phyloP scores from a whole-genome alignment of 2,797 vertebrate species.

The Natrix natrix region DNA sequence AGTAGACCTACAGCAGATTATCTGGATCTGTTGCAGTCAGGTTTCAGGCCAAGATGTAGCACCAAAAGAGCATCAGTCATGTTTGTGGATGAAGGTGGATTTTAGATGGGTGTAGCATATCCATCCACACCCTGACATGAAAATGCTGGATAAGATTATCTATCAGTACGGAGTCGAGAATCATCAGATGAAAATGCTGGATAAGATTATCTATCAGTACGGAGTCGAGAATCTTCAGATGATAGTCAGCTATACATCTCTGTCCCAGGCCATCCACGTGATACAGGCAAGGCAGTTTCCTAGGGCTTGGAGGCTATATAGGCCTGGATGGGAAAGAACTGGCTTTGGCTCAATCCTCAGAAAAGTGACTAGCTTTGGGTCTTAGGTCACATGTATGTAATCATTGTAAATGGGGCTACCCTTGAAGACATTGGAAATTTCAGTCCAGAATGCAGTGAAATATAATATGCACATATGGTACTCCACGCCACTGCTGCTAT shows the following conservation, averaged over 20 bases:
- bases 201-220: background rate
- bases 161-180: background rate
- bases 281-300: background rate
- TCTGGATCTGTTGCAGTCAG: background rate
- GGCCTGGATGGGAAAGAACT: background rate
- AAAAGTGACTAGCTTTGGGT: background rate
- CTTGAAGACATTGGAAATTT: background rate
- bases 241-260: background rate
- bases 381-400: background rate
- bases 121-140: background rate
- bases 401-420: background rate
- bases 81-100: background rate
- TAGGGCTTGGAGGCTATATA: background rate
- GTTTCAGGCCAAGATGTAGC: background rate
- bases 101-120: background rate
- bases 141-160: background rate
- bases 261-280: background rate
- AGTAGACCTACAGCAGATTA: background rate
- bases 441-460: background rate
- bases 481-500: background rate
- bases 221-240: background rate
- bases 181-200: background rate
- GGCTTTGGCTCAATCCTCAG: background rate
- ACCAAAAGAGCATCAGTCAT: background rate
- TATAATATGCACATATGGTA: background rate